These are phyloP conservation scores for Dinoponera quadriceps DNA, from an alignment of 1,140 invertebrate species.

Conservation along the genomic window DNA sequence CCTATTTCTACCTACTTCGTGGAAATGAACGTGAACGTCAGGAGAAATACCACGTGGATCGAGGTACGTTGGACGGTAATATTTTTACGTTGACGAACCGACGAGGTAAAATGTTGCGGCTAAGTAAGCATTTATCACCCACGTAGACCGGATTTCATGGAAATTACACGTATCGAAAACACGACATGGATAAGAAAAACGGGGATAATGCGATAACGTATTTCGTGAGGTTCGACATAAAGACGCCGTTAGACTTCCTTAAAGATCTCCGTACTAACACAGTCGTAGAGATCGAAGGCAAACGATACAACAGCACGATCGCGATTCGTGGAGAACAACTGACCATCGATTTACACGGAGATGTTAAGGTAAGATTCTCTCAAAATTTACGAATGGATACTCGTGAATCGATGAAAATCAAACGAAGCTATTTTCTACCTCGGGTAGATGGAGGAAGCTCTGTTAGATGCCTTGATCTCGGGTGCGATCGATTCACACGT, in stretches of 20 bases:
- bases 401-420: neutral
- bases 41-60: constrained; percentile 85
- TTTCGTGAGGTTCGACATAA: constrained; percentile 84
- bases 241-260: constrained; percentile 86
- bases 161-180: constrained; percentile 85
- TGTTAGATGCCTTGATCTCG: constrained; percentile 87
- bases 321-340: constrained; percentile 83
- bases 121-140: constrained; percentile 33
- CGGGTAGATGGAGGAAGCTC: constrained; percentile 87
- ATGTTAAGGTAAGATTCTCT: constrained; percentile 82
- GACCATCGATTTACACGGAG: constrained; percentile 82
- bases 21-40: constrained; percentile 85
- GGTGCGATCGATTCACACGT: constrained; percentile 87
- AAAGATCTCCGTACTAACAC: constrained; percentile 84
- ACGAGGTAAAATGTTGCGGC: neutral
- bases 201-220: constrained; percentile 76
- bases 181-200: constrained; percentile 82
- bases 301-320: constrained; percentile 85
- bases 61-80: constrained; percentile 81
- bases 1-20: constrained; percentile 86
- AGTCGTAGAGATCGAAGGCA: constrained; percentile 85
- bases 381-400: constrained; percentile 19
- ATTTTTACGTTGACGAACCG: constrained; percentile 56
- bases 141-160: constrained; percentile 81
- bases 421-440: neutral